Evolutionary conservation across 2,113 vertebrate species (phyloP), one percentile per base, ranked within the genome.

Genomic region (Malurus cyaneus): DNA sequence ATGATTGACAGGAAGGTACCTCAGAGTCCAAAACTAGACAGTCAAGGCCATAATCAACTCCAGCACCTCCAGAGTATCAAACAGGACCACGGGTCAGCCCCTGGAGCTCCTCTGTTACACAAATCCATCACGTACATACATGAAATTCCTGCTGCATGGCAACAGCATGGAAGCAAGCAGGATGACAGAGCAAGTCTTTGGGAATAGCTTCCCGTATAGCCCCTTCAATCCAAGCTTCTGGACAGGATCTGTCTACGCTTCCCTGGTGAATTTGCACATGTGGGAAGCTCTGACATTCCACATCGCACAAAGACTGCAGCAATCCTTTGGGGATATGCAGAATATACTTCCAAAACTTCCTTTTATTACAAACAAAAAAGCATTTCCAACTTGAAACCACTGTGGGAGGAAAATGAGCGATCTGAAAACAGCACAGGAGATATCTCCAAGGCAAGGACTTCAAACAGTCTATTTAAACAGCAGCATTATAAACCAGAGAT

Each of bases 191-290:
- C 41, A 36, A 88, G 56, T 47, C 67, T 64, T 41, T 46, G 80
- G 28, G 34, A 66, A 69, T 0, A 70, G 64, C 23, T 47, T 70
- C 23, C 32, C 0, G 0, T 14, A 14, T 0, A 14, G 23, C 11
- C 69, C 29, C 77, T 42, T 34, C 72, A 46, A 34, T 5, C 11
- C 17, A 18, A 52, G 56, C 70, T 67, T 29, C 54, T 4, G 3
- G 21, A 26, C n/a, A 74, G 11, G 36, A 77, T 39, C 79, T 52
- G 25, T 12, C 36, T 29, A 1, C 0, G 1, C 54, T 70, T 69
- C 80, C 72, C 73, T 31, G 65, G 44, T 66, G 73, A 86, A 71
- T 74, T 1, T 60, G 60, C 47, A 66, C 67, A 78, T 0, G 0
- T 34, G 52, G 87, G 47, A 93, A 71, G 54, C 15, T 84, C 80